Base-by-base conservation (phyloP, 2,113 vertebrate genomes). In the Oreamnos americanus region DNA sequence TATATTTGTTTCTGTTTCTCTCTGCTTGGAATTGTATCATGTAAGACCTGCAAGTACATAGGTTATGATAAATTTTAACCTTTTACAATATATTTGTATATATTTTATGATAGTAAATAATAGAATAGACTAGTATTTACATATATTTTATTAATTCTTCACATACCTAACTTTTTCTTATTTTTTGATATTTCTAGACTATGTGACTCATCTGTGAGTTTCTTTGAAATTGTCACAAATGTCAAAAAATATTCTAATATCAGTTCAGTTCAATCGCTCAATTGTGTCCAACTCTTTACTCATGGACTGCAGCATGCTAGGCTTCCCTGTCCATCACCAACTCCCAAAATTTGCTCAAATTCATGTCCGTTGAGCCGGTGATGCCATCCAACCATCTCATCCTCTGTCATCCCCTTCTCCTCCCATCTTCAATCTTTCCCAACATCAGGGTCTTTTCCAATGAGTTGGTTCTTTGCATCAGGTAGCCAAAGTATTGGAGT, bases 351-450 rank as follows among this genome's bases (percentile, higher is more conserved):
- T 74, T 74, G 67, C n/a, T 39, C n/a, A 39, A 39, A 74, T 23
- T 74, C 19, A 39, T 13, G 5, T 74, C 5, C 10, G 0, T 74
- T 2, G 17, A 74, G 10, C 23, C 10, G 1, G n/a, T 74, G n/a
- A 74, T 74, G n/a, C n/a, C 67, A 39, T 74, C n/a, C n/a, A 74
- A 39, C 10, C 10, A 74, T 39, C 67, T 71, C n/a, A 71, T 39
- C 67, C 67, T 71, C 67, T 39, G 67, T 71, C 2, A 1, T 3
- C 19, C n/a, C n/a, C 67, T 39, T 71, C 19, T 39, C 10, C 5
- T 71, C 67, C n/a, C 67, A 39, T 19, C 67, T 39, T 71, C 67
- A 71, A 39, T 71, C 67, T 71, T 39, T 12, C n/a, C 19, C n/a
- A 71, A 0, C 19, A 71, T 71, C 67, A 71, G 33, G n/a, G 10